Conservation (phyloP, 2,113 vertebrate genomes). For the Heliornis fulica region DNA sequence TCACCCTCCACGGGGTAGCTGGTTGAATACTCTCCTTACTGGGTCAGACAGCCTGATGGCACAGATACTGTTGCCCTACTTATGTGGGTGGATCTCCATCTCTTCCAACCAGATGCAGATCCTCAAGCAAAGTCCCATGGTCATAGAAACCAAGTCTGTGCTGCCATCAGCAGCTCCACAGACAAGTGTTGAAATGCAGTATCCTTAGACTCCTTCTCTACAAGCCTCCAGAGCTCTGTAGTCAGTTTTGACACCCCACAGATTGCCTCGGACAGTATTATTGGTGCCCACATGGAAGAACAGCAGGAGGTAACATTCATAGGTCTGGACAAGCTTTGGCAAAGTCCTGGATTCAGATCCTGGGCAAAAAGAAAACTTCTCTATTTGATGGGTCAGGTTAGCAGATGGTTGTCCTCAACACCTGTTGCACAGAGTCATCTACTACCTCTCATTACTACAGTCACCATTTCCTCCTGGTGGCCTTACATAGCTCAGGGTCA, state of each 20-base stretch:
- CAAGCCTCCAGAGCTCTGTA: background rate
- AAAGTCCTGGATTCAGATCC: background rate
- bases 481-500: background rate
- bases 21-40: background rate
- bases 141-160: background rate
- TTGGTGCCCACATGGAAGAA: background rate
- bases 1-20: rapidly evolving
- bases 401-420: background rate
- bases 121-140: background rate
- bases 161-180: background rate
- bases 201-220: background rate
- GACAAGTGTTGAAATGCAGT: background rate
- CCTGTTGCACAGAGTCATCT: background rate
- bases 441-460: background rate
- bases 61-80: background rate
- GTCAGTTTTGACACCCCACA: background rate
- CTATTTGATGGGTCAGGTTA: background rate
- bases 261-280: background rate
- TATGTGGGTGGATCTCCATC: background rate
- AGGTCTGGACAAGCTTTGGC: background rate
- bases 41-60: background rate
- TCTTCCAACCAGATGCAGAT: background rate
- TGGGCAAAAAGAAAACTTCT: background rate
- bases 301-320: background rate
- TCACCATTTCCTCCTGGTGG: background rate